Percentiles rank a stretch among this genome's conserved stretches.
Conservation (phyloP, 1,140 invertebrate species). For the Lanistes nyassanus region DNA sequence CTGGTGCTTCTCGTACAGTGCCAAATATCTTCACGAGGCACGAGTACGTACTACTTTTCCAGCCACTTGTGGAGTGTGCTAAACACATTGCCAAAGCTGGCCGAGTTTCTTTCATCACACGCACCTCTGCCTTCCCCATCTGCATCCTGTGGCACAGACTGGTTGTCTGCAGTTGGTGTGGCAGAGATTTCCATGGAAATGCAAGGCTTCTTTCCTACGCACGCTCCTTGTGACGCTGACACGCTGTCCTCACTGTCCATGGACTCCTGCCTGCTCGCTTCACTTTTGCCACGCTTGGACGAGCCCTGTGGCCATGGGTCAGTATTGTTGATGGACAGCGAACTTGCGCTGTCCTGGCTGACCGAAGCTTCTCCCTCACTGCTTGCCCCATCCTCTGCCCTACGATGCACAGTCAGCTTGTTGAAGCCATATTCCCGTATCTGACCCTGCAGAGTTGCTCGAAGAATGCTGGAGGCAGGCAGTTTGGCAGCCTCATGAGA, state of each 20-base stretch:
- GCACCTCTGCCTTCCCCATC: not conserved
- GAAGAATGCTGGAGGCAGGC: not conserved
- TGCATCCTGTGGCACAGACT: not conserved
- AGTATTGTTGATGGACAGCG: not conserved
- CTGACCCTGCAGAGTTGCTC: slow-evolving; percentile 13
- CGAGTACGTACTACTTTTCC: not conserved
- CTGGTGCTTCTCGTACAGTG: not conserved
- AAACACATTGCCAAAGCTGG: slow-evolving; percentile 20
- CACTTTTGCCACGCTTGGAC: slow-evolving; percentile 5
- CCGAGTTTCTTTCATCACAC: not conserved
- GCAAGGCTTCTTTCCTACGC: slow-evolving; percentile 15
- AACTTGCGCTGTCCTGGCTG: not conserved
- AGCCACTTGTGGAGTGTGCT: slow-evolving; percentile 24
- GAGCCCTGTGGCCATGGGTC: not conserved
- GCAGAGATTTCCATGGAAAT: not conserved
- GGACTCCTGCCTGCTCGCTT: not conserved
- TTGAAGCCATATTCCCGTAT: not conserved
- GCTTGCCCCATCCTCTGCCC: not conserved
- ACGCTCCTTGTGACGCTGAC: not conserved
- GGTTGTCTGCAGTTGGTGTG: not conserved
- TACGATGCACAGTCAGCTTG: slow-evolving; percentile 6
- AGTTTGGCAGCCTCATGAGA: not conserved
- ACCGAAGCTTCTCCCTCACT: not conserved
- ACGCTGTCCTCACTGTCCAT: not conserved
- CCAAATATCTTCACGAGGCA: not conserved